Percentiles rank a stretch among this genome's conserved stretches.
Evolutionary conservation across 2,888 invertebrate species (phyloP).

Genomic region (Adelphocoris suturalis): DNA sequence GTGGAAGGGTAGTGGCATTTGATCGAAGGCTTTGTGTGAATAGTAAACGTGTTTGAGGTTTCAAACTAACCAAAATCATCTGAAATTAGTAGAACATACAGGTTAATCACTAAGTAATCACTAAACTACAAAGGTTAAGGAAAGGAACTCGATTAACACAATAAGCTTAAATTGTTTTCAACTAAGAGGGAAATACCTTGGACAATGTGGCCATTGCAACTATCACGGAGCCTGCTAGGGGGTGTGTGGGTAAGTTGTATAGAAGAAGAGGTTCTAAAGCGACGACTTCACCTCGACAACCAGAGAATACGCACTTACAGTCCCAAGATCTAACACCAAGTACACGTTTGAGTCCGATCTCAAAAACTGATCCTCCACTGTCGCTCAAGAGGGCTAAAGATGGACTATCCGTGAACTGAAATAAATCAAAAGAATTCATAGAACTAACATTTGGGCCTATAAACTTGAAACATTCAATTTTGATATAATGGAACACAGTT

Average conservation of each 20-base stretch:
- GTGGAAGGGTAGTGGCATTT: constrained; percentile 87
- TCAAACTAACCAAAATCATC: constrained; percentile 82
- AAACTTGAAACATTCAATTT: too few species aligned
- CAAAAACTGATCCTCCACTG: constrained; percentile 97
- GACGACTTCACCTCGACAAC: constrained; percentile 96
- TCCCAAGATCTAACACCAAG: constrained; percentile 93
- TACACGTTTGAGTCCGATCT: constrained; percentile 91
- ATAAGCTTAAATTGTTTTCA: too few species aligned
- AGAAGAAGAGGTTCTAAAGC: constrained; percentile 85
- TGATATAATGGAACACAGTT: too few species aligned
- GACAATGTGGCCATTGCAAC: constrained; percentile 96
- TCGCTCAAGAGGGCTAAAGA: constrained; percentile 91
- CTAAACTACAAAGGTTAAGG: too few species aligned
- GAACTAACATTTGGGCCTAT: too few species aligned
- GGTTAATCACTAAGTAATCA: too few species aligned
- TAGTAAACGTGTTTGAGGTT: constrained; percentile 88
- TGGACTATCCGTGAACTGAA: constrained; percentile 85
- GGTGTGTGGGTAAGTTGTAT: constrained; percentile 82
- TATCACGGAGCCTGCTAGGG: constrained; percentile 87
- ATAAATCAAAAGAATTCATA: constrained; percentile 3
- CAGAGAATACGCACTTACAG: constrained; percentile 96
- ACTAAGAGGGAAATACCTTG: too few species aligned
- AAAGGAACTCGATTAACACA: too few species aligned
- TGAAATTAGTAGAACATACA: constrained; percentile 3
- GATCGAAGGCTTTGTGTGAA: constrained; percentile 88